Percentiles rank a stretch among this genome's conserved stretches.
Evolutionary conservation across 2,113 vertebrate genomes (phyloP).

Genomic region (Daboia siamensis): DNA sequence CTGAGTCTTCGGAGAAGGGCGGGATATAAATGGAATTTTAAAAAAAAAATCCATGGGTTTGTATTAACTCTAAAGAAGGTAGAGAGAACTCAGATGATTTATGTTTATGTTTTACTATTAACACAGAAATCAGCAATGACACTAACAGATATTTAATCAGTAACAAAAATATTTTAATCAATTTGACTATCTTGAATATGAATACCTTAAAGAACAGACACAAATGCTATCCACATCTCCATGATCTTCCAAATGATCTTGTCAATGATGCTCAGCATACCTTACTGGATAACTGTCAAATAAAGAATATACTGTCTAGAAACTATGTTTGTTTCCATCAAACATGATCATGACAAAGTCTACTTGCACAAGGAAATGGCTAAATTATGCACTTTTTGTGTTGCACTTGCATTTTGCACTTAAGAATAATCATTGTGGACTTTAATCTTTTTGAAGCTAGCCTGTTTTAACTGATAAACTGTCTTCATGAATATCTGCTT

Average conservation of each 20-base stretch:
- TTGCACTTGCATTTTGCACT: too few relatives aligned
- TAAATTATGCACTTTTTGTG: background rate
- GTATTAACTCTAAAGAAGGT: background rate
- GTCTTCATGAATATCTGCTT: background rate
- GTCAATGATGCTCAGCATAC: background rate
- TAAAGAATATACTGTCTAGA: background rate
- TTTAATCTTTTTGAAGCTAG: background rate
- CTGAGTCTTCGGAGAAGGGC: too few relatives aligned
- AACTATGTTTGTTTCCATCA: background rate
- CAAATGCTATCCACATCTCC: background rate
- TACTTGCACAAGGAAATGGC: background rate
- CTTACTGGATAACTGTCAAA: background rate
- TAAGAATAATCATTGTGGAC: background rate
- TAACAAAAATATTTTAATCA: background rate
- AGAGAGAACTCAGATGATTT: too few relatives aligned
- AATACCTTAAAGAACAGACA: background rate
- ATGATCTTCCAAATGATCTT: background rate
- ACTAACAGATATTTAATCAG: background rate
- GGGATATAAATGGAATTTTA: too few relatives aligned
- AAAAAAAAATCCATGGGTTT: too few relatives aligned
- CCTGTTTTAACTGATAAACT: background rate
- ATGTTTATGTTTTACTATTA: background rate
- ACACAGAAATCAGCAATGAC: background rate
- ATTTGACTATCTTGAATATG: background rate
- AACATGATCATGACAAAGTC: background rate